Evolutionary conservation across 1,140 invertebrate genomes (phyloP).

Genomic region (Platyura marginata): DNA sequence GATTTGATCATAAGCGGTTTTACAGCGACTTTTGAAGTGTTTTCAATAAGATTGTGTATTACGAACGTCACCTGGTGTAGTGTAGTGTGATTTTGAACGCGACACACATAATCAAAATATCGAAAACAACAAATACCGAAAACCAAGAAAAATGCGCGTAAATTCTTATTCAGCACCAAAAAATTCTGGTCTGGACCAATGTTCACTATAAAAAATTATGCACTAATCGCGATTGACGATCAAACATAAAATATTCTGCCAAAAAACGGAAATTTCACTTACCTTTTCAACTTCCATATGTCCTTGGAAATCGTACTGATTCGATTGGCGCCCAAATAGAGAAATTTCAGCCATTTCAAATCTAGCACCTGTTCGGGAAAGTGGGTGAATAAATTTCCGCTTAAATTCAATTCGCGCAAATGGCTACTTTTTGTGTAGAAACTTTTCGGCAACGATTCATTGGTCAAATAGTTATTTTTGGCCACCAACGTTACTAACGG

Average conservation of each 20-base stretch:
- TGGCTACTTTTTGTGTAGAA: slow-evolving; percentile 33
- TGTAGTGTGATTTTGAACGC: too few species aligned
- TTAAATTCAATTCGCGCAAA: slow-evolving; percentile 75
- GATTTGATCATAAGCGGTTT: too few species aligned
- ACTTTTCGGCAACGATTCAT: slow-evolving; percentile 69
- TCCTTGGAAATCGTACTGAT: slow-evolving; percentile 65
- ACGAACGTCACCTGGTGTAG: too few species aligned
- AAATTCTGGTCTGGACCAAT: too few species aligned
- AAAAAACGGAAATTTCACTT: slow-evolving; percentile 4
- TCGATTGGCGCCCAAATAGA: slow-evolving; percentile 80
- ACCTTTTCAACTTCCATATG: slow-evolving; percentile 63
- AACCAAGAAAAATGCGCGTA: too few species aligned
- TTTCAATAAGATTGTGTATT: too few species aligned
- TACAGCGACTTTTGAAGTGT: too few species aligned
- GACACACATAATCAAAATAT: too few species aligned
- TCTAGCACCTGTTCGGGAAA: slow-evolving; percentile 80
- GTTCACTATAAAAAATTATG: too few species aligned
- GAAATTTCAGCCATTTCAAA: slow-evolving; percentile 50
- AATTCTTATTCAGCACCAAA: too few species aligned
- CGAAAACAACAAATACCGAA: too few species aligned
- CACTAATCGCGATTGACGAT: too few species aligned
- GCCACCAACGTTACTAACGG: slow-evolving; percentile 56
- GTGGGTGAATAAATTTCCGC: slow-evolving; percentile 67
- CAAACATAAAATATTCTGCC: background rate
- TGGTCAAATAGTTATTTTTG: slow-evolving; percentile 71